Evolutionary conservation across 2,113 vertebrate species (phyloP), one percentile per base, ranked within the genome.

Genomic region (Cyprinus carpio): DNA sequence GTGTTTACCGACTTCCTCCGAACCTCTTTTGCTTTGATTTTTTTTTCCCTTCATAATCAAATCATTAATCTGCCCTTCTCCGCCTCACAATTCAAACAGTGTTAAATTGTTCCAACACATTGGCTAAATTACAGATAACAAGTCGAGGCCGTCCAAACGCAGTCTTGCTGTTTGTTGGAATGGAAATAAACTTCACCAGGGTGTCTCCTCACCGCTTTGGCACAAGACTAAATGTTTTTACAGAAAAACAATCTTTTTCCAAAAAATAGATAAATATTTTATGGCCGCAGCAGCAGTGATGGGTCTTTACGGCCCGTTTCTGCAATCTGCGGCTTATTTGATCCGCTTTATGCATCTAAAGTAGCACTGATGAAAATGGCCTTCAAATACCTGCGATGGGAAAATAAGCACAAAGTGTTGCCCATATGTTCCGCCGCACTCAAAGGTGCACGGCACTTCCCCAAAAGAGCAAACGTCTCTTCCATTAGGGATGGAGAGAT

Each of bases 31-130:
- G 91, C 93, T 93, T 94, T 93, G 74, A 67, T 85, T 83, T 75
- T 78, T 75, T 78, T 93, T 92, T 91, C 88, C 86, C 64, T 87
- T 93, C 92, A 92, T 95, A 94, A 95, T 95, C 92, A 92, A 93
- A 90, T 94, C 91, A 93, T 94, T 95, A 94, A 94, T 95, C 93
- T 92, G 91, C 92, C 90, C 67, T 83, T 83, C 84, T 40, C 80
- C 75, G 92, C 93, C 93, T 94, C 93, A 91, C 92, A 91, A 94
- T 93, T 93, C 92, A 93, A 91, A 84, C 85, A 40, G 84, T 65
- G 90, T 87, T 93, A 94, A 94, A 94, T 93, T 93, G 91, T 85
- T 75, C 77, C 83, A 80, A 67, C 82, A 93, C 92, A 90, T 91
- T 85, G 91, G 92, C 91, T 91, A 92, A 92, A 92, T 92, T 92